Evolutionary conservation across 2,113 vertebrate genomes (phyloP), one percentile per base, ranked within the genome.

Genomic region (Piprites chloris): DNA sequence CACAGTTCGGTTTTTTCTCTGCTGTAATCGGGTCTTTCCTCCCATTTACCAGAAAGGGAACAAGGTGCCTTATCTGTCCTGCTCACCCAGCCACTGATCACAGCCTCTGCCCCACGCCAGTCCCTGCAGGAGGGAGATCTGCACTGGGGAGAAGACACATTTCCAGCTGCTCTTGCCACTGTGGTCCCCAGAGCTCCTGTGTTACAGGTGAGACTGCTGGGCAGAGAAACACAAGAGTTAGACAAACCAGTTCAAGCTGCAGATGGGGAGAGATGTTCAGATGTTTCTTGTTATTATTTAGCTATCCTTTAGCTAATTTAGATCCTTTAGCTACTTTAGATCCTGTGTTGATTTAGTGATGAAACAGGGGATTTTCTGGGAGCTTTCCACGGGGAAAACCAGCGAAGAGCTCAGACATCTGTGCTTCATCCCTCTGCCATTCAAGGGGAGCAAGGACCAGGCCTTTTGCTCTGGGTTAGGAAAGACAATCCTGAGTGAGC

Each of bases 201-300:
- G 21, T 52, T 53, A 17, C 63, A 86, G 96, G 95, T 96, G 94
- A 96, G 95, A 93, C 67, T 89, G 41, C 37, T 79, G 59, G 24
- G 41, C 56, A 47, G 44, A 65, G 32, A 83, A 68, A 42, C 3
- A 3, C 2, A 7, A 27, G 65, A 9, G 68, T 74, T 65, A 12
- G 12, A 17, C 47, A 47, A 56, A 37, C 6, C 10, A 30, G 11
- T 46, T 92, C 67, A 30, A 41, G 41, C 24, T 74, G 49, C 62
- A 85, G 62, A 3, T 4, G 39, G 58, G 14, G n/a, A 87, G 39
- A 49, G 55, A 12, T 20, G 24, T 2, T 42, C 22, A 33, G 10
- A 66, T 56, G 26, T 46, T 91, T 41, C 24, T 65, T 80, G 58
- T 11, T 66, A 22, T 74, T 35, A 3, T 73, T 85, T 65, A 58